Percentiles rank a stretch among this genome's conserved stretches.
phyloP scores from a whole-genome alignment of 2,113 vertebrate species.

The Oostethus manadensis region DNA sequence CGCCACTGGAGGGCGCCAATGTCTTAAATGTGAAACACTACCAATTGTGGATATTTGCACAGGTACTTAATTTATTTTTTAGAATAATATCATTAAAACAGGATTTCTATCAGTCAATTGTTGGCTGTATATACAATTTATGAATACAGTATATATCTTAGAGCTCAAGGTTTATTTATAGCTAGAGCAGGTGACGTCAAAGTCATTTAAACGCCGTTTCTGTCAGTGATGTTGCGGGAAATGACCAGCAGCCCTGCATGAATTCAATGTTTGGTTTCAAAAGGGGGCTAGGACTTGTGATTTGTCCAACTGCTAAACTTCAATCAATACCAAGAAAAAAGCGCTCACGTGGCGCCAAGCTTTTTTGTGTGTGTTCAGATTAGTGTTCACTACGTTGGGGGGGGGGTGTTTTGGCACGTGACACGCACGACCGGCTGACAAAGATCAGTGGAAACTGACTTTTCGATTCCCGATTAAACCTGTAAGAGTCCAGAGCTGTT shows the following conservation, averaged over 20 bases:
- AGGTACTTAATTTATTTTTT: constrained; percentile 82
- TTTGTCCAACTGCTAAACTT: constrained; percentile 50
- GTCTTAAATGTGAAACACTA: constrained; percentile 82
- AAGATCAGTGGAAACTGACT: constrained; percentile 2
- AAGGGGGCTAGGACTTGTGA: constrained; percentile 39
- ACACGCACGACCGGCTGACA: constrained; percentile 11
- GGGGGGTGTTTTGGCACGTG: constrained; percentile 15
- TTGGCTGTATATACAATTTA: constrained; percentile 76
- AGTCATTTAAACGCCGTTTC: constrained; percentile 72
- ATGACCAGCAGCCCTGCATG: constrained; percentile 74
- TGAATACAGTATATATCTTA: constrained; percentile 81
- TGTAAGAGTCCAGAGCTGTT: too few relatives aligned
- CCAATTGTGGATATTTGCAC: constrained; percentile 80
- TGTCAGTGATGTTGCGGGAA: constrained; percentile 70
- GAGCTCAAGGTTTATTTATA: constrained; percentile 79
- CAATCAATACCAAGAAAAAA: constrained; percentile 30
- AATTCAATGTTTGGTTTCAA: constrained; percentile 63
- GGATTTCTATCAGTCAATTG: constrained; percentile 75
- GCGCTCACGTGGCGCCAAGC: constrained; percentile 29
- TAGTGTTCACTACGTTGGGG: constrained; percentile 21
- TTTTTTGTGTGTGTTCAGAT: constrained; percentile 25
- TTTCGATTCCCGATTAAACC: constrained; percentile 9
- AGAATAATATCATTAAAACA: constrained; percentile 75
- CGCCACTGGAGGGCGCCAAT: constrained; percentile 74
- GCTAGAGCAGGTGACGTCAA: constrained; percentile 73